Conservation (phyloP, 2,797 vertebrate genomes). For the Gastrophryne carolinensis region DNA sequence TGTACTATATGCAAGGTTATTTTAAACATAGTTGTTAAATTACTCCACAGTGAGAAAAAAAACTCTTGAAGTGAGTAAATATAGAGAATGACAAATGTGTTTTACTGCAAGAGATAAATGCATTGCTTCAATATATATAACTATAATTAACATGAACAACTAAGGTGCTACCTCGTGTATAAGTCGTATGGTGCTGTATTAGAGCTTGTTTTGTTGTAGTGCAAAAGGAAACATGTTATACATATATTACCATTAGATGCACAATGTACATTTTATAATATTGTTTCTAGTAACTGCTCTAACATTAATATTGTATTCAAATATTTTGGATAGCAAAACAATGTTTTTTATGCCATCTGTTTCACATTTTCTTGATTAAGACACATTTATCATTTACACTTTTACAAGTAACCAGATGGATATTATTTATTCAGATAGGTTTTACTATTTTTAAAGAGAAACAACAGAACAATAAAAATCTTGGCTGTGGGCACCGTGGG, state of each 20-base stretch:
- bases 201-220: not conserved
- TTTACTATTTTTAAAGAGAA: no score
- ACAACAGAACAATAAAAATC: no score
- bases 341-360: not conserved
- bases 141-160: constrained; percentile 16
- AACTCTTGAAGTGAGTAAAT: constrained; percentile 32
- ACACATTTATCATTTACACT: no score
- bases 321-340: not conserved
- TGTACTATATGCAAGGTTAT: constrained; percentile 22
- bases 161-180: not conserved
- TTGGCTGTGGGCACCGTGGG: no score
- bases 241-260: not conserved
- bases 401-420: no score
- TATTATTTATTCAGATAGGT: no score
- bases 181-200: not conserved
- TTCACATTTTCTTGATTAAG: not conserved
- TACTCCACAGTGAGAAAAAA: not conserved
- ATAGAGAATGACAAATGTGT: not conserved
- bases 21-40: constrained; percentile 22
- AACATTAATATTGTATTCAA: not conserved
- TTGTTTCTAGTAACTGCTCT: not conserved
- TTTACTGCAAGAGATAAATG: constrained; percentile 18
- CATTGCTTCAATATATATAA: not conserved
- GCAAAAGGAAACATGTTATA: not conserved
- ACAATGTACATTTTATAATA: not conserved